These are phyloP conservation scores for Pleuronectes platessa DNA, from an alignment of 2,113 vertebrate genomes.

Conservation along the genomic window DNA sequence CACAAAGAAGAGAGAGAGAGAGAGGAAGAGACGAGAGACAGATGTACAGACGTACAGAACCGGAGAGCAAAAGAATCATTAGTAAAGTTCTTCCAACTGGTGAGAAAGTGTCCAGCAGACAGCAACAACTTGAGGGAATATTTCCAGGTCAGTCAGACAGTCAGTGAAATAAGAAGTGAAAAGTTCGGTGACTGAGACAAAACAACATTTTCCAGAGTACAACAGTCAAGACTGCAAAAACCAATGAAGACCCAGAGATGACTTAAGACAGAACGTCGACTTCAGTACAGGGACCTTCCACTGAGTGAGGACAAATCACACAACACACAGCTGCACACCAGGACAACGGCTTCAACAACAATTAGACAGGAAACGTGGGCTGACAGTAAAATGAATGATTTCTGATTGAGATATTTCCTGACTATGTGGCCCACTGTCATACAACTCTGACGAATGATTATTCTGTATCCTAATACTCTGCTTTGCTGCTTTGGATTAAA, in stretches of 20 bases:
- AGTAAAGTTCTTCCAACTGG: conserved; percentile 54
- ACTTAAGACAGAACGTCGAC: conserved; percentile 37
- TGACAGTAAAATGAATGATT: conserved; percentile 30
- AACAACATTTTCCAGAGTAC: background rate
- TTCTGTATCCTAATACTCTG: background rate
- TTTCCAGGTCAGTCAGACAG: conserved; percentile 11
- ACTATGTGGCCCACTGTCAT: background rate
- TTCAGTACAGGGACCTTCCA: conserved; percentile 27
- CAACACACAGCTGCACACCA: conserved; percentile 47
- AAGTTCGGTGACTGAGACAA: conserved; percentile 51
- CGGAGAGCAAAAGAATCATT: conserved; percentile 76
- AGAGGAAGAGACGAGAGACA: conserved; percentile 73
- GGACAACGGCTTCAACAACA: conserved; percentile 43
- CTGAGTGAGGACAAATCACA: conserved; percentile 53
- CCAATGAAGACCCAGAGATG: background rate
- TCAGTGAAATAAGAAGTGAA: conserved; percentile 36
- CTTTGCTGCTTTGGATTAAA: background rate
- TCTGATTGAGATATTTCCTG: background rate
- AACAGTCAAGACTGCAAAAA: background rate
- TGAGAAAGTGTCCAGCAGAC: conserved; percentile 29
- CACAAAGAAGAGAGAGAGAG: conserved; percentile 77
- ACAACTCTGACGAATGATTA: background rate
- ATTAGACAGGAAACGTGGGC: conserved; percentile 31
- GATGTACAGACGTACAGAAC: conserved; percentile 62
- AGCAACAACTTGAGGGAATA: conserved; percentile 16